Evolutionary conservation across 2,113 vertebrate species (phyloP), one percentile per base, ranked within the genome.

Genomic region (Lamprologus tigripictilis): DNA sequence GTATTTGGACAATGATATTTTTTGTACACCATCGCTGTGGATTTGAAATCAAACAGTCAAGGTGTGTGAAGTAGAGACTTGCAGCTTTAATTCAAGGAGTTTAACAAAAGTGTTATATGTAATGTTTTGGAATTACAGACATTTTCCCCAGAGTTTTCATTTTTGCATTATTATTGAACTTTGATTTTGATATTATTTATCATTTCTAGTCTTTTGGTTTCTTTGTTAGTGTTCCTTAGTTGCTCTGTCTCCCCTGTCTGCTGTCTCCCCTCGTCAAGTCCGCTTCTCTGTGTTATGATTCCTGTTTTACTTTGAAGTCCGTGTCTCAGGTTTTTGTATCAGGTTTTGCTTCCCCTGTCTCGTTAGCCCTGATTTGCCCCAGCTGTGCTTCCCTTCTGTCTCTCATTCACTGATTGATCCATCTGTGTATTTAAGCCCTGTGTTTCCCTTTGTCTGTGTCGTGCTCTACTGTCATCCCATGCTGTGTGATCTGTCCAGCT

Each of bases 401-500:
- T 17, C 14, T 31, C 57, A 0, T 61, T 10, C 57, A 31, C 57
- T 61, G 26, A 31, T 61, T 31, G 57, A 0, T 31, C 57, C 42
- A 1, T 61, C 14, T 31, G 57, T 17, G 57, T 61, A 17, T 61
- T 61, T 61, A 63, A 63, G 58, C 58, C 28, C 28, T 33, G 16
- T 63, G 58, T 63, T 19, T 63, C 0, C 16, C 0, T 19, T 63
- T 63, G 16, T 33, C 58, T 19, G 28, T 61, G 57, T 17, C 0
- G 0, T 19, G 9, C 6, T 11, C 58, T 11, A 2, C 3, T 0
- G 2, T 33, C 5, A 2, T 1, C 0, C 0, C 2, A 3, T 3
- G 57, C 14, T 4, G 5, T 63, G 9, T 11, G 9, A 3, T 0
- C 28, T 0, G 28, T 2, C 16, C 4, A 63, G 6, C 55, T 58